Evolutionary conservation across 2,113 vertebrate genomes (phyloP).

Genomic region (Canis aureus): DNA sequence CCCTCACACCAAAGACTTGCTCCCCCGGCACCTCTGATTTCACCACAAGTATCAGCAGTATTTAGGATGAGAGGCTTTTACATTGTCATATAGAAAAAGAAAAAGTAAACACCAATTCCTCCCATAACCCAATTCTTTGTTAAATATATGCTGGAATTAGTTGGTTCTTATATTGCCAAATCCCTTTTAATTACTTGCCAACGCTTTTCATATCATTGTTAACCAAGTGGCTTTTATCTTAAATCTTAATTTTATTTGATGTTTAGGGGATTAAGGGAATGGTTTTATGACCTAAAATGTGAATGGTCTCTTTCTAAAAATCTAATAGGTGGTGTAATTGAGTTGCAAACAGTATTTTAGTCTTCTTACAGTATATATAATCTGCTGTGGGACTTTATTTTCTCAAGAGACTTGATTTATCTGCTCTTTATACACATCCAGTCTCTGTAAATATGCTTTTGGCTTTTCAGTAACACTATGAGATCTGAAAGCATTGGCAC

Average conservation of each 20-base stretch:
- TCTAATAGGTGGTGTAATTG: slow-evolving; percentile 79
- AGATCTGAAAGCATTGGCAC: slow-evolving; percentile 82
- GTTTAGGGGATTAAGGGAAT: slow-evolving; percentile 83
- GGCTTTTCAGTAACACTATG: slow-evolving; percentile 85
- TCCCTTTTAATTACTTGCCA: slow-evolving; percentile 83
- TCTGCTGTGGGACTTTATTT: slow-evolving; percentile 85
- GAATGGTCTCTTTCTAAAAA: slow-evolving; percentile 83
- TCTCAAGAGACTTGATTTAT: slow-evolving; percentile 85
- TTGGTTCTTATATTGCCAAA: slow-evolving; percentile 82
- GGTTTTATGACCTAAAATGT: slow-evolving; percentile 80
- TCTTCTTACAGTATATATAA: slow-evolving; percentile 84
- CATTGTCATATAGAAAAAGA: background rate
- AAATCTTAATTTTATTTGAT: slow-evolving; percentile 85
- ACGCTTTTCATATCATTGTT: slow-evolving; percentile 79
- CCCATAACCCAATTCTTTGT: slow-evolving; percentile 11
- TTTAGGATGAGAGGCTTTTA: background rate
- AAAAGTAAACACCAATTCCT: background rate
- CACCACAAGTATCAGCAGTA: background rate
- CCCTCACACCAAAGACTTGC: fast-evolving
- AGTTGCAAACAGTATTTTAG: slow-evolving; percentile 79
- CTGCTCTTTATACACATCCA: slow-evolving; percentile 86
- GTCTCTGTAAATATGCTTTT: slow-evolving; percentile 88
- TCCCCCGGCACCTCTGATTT: background rate
- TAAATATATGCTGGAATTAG: slow-evolving; percentile 75
- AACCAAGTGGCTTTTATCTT: slow-evolving; percentile 81